Evolutionary conservation across 2,888 invertebrate species (phyloP).

Genomic region (Phyllotreta cruciferae): DNA sequence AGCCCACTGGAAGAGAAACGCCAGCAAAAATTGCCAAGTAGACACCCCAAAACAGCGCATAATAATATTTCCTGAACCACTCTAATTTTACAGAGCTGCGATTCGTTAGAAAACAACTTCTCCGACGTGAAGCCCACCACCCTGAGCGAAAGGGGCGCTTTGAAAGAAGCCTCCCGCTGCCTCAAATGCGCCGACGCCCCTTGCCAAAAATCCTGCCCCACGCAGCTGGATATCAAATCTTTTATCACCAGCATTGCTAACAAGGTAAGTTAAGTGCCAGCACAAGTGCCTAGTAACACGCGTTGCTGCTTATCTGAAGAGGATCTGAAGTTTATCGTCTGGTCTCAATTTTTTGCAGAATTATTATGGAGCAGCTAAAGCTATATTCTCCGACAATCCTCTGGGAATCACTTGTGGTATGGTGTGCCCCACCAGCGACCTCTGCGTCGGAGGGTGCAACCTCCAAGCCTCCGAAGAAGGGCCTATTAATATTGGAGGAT

Average conservation of each 20-base stretch:
- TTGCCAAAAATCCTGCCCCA: constrained; percentile 98
- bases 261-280: constrained; percentile 69
- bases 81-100: constrained; percentile 66
- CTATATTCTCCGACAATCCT: constrained; percentile 97
- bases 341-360: constrained; percentile 76
- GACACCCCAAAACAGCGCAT: constrained; percentile 5
- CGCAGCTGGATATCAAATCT: constrained; percentile 94
- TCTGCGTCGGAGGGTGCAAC: constrained; percentile 98
- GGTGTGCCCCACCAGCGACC: constrained; percentile 98
- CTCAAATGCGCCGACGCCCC: constrained; percentile 96
- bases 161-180: constrained; percentile 88
- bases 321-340: too few relatives aligned
- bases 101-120: constrained; percentile 84
- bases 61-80: constrained; percentile 10
- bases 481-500: constrained; percentile 96
- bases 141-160: constrained; percentile 91
- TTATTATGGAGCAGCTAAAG: constrained; percentile 96
- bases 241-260: constrained; percentile 97
- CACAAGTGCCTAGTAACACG: too few relatives aligned
- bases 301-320: neutral
- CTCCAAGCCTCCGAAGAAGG: constrained; percentile 96
- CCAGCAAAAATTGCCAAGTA: constrained; percentile 82
- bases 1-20: constrained; percentile 94
- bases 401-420: constrained; percentile 94
- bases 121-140: constrained; percentile 98